These are phyloP conservation scores for Podarcis siculus DNA, from an alignment of 2,797 vertebrate species.

Conservation along the genomic window DNA sequence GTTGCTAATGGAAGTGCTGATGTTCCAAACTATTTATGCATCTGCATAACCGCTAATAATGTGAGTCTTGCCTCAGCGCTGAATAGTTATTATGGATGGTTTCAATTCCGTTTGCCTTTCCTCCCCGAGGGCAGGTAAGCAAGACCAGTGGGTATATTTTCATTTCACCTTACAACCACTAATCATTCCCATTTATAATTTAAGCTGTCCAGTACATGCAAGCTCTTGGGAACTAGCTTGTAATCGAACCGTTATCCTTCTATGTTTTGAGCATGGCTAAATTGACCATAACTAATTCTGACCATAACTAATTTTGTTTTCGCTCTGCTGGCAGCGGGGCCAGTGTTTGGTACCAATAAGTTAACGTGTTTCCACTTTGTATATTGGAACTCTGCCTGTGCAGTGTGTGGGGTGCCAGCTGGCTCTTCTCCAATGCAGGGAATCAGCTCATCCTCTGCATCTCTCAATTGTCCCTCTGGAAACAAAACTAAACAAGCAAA, in stretches of 20 bases:
- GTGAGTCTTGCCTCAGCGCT: slow-evolving; percentile 52
- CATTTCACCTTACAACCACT: slow-evolving; percentile 25
- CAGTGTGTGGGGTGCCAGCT: slow-evolving; percentile 57
- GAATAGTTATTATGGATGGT: slow-evolving; percentile 48
- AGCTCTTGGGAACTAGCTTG: slow-evolving; percentile 27
- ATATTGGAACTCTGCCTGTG: slow-evolving; percentile 56
- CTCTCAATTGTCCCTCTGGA: slow-evolving; percentile 2
- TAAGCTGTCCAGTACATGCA: background rate
- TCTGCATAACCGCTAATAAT: slow-evolving; percentile 16
- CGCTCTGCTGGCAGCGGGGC: slow-evolving; percentile 49
- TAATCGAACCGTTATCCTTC: slow-evolving; percentile 54
- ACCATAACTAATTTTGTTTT: slow-evolving; percentile 60
- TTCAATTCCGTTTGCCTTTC: slow-evolving; percentile 4
- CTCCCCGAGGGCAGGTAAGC: slow-evolving; percentile 23
- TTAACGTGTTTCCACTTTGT: slow-evolving; percentile 59
- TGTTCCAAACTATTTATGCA: background rate
- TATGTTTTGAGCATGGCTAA: slow-evolving; percentile 49
- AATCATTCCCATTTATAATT: slow-evolving; percentile 42
- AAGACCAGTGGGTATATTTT: background rate
- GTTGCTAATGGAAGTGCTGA: background rate
- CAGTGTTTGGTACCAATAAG: slow-evolving; percentile 56
- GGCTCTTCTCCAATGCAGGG: slow-evolving; percentile 58
- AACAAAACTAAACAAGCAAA: background rate
- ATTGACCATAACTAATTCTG: slow-evolving; percentile 55
- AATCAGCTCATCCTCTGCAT: slow-evolving; percentile 49